Conservation (phyloP, 1,140 invertebrate species). For the Battus philenor region DNA sequence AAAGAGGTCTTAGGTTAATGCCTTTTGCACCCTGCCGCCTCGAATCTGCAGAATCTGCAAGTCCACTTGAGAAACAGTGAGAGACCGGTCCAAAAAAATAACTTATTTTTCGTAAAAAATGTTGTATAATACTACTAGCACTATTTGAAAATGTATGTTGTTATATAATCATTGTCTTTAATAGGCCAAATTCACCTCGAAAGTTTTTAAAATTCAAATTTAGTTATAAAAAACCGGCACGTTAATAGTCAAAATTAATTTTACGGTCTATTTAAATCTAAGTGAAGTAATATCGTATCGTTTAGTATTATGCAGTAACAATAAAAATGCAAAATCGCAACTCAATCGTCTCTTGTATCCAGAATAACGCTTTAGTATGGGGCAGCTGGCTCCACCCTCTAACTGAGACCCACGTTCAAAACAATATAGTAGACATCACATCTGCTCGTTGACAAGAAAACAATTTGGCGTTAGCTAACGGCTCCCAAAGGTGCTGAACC, state of each 20-base stretch:
- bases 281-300: no score
- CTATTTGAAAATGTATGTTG: no score
- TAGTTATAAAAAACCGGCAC: not conserved
- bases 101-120: no score
- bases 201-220: not conserved
- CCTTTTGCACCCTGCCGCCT: no score
- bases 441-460: slow-evolving; percentile 30
- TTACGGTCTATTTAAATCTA: not conserved
- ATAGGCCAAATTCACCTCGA: not conserved
- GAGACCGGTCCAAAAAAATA: no score
- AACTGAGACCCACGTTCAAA: slow-evolving; percentile 31
- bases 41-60: no score
- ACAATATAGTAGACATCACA: slow-evolving; percentile 29
- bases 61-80: no score
- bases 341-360: slow-evolving; percentile 1
- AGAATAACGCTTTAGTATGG: slow-evolving; percentile 22
- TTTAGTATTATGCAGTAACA: not conserved
- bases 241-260: not conserved
- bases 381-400: slow-evolving; percentile 25
- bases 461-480: slow-evolving; percentile 22
- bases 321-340: not conserved
- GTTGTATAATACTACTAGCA: no score
- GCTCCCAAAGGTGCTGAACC: slow-evolving; percentile 1
- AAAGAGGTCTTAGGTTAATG: no score
- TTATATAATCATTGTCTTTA: no score